Base-by-base conservation (phyloP, 2,113 vertebrate genomes). In the Xiphophorus couchianus region DNA sequence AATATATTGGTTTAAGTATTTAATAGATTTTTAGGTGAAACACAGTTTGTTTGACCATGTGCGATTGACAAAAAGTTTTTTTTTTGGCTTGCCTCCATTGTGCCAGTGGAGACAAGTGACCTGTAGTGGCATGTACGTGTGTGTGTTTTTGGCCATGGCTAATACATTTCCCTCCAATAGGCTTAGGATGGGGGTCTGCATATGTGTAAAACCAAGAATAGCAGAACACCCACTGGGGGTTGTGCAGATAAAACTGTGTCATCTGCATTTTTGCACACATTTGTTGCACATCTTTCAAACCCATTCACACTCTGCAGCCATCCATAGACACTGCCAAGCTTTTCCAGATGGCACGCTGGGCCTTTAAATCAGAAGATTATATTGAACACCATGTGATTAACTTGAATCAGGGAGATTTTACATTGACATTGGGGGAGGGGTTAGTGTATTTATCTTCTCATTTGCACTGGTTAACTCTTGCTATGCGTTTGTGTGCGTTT, bases 301-400 rank as follows among this genome's bases (percentile, higher is more conserved):
- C 73, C 71, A 78, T 78, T 80, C 64, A 27, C 75, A 80, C 71
- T 74, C 61, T 64, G 69, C 58, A 66, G 31, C 31, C 54, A 27
- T 78, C 74, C 54, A 65, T 42, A 48, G 76, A 66, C 61, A 73
- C 70, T 62, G 79, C 61, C 70, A 63, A 78, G 76, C 66, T 71
- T 76, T 78, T 71, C 84, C 86, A 91, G 86, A 91, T 90, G 85
- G 81, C 73, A 39, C 4, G 51, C 84, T 28, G 17, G 10, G 71
- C 68, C 79, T 88, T 86, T 76, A 83, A 83, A 83, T 82, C 90
- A 82, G 73, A 71, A 87, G 84, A 91, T 90, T 89, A 86, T 78
- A 85, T 80, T 39, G 27, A 75, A 84, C 62, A 69, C 48, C 13
- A 42, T 76, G 73, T 84, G 78, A 84, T 90, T 86, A 82, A 83